These are phyloP conservation scores for Catocala nupta DNA, from an alignment of 2,888 invertebrate genomes.

Conservation along the genomic window DNA sequence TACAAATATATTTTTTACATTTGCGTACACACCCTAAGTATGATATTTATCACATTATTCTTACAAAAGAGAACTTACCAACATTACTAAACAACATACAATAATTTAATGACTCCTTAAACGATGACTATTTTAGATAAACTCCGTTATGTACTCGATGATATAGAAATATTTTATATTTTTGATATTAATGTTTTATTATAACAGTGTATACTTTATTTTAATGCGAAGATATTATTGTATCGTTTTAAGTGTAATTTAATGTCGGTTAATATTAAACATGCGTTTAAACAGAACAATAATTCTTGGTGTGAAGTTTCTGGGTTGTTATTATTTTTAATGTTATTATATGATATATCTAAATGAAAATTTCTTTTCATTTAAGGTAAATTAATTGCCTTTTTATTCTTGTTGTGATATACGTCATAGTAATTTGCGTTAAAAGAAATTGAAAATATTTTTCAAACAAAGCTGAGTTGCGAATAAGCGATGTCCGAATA, in stretches of 20 bases:
- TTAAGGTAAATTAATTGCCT: too few species aligned
- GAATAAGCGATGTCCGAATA: too few species aligned
- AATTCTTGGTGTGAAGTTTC: not conserved
- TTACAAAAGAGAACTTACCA: conserved; percentile 63
- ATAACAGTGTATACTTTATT: conserved; percentile 42
- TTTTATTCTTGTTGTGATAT: too few species aligned
- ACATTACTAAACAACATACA: conserved; percentile 72
- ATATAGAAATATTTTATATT: conserved; percentile 41
- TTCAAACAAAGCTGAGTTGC: too few species aligned
- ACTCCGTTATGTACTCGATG: conserved; percentile 37
- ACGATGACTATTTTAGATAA: conserved; percentile 67
- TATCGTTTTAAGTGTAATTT: not conserved
- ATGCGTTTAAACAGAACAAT: not conserved
- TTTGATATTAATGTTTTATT: conserved; percentile 39
- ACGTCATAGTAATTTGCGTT: too few species aligned
- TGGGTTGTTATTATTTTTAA: not conserved
- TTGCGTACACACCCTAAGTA: conserved; percentile 66
- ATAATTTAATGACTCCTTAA: conserved; percentile 80
- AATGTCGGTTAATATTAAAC: not conserved
- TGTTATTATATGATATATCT: too few species aligned
- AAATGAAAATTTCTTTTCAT: too few species aligned
- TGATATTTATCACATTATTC: conserved; percentile 79
- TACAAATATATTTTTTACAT: conserved; percentile 63
- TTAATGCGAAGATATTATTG: conserved; percentile 20
- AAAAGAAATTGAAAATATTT: too few species aligned